These are phyloP conservation scores for Actinopyga echinites DNA, from an alignment of 53 echinoderm and acorn worm genomes.

Conservation along the genomic window DNA sequence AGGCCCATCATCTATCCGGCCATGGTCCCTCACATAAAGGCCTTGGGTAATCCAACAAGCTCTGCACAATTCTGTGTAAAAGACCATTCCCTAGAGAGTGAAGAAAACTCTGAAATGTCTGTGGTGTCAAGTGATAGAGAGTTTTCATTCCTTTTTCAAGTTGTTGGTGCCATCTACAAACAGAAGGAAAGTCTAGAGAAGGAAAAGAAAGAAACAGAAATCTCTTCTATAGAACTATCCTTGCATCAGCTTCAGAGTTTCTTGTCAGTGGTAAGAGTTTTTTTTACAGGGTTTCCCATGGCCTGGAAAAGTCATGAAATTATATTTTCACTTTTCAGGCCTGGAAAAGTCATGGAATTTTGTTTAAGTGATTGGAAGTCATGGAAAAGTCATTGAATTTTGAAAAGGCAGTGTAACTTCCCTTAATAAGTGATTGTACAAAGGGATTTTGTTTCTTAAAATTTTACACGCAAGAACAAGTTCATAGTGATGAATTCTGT, in stretches of 20 bases:
- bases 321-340: too few relatives aligned
- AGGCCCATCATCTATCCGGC: conserved; percentile 88
- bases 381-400: too few relatives aligned
- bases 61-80: conserved; percentile 17
- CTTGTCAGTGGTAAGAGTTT: conserved; percentile 17
- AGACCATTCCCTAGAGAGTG: background rate
- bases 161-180: conserved; percentile 16
- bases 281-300: too few relatives aligned
- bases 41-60: background rate
- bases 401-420: too few relatives aligned
- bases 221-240: background rate
- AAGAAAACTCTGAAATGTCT: background rate
- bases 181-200: background rate
- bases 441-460: too few relatives aligned
- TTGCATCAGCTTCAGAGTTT: conserved; percentile 37
- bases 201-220: background rate
- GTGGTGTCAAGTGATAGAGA: background rate
- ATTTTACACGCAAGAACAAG: too few relatives aligned
- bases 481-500: too few relatives aligned
- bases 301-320: too few relatives aligned
- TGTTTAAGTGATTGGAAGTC: too few relatives aligned
- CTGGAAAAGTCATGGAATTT: too few relatives aligned
- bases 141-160: background rate
- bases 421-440: too few relatives aligned
- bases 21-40: conserved; percentile 58